phyloP scores from a whole-genome alignment of 2,888 invertebrate species.

The Protophormia terraenovae region DNA sequence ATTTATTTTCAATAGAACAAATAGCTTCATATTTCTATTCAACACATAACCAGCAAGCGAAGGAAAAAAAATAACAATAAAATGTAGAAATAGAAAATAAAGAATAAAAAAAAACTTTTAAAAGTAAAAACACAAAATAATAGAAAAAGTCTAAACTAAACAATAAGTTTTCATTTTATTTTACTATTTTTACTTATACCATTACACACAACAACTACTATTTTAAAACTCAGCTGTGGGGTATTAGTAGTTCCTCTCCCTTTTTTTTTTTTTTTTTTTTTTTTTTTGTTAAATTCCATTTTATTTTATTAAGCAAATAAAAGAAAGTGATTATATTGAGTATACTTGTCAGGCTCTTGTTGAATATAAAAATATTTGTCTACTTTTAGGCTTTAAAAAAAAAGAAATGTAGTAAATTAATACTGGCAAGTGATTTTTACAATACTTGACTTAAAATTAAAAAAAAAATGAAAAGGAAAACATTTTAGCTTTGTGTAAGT shows the following conservation, averaged over 20 bases:
- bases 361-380: constrained; percentile 36
- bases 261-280: not conserved
- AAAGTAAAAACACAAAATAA: not conserved
- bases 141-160: constrained; percentile 29
- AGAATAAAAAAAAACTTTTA: not conserved
- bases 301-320: constrained; percentile 24
- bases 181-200: not conserved
- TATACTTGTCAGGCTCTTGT: constrained; percentile 24
- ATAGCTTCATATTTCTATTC: constrained; percentile 39
- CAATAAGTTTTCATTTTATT: constrained; percentile 38
- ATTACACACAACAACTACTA: not conserved
- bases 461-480: not conserved
- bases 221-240: constrained; percentile 9
- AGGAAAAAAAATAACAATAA: not conserved
- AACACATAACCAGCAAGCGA: constrained; percentile 8
- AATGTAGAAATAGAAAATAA: not conserved
- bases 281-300: not conserved
- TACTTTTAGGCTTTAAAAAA: constrained; percentile 50
- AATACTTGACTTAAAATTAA: too few relatives aligned
- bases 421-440: constrained; percentile 1
- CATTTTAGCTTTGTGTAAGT: not conserved
- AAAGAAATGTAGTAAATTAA: not conserved
- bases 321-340: constrained; percentile 11
- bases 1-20: constrained; percentile 34
- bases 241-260: too few relatives aligned